Percentiles rank a stretch among this genome's conserved stretches.
Evolutionary conservation across 2,888 invertebrate genomes (phyloP).

Genomic region (Siphlonurus alternatus): DNA sequence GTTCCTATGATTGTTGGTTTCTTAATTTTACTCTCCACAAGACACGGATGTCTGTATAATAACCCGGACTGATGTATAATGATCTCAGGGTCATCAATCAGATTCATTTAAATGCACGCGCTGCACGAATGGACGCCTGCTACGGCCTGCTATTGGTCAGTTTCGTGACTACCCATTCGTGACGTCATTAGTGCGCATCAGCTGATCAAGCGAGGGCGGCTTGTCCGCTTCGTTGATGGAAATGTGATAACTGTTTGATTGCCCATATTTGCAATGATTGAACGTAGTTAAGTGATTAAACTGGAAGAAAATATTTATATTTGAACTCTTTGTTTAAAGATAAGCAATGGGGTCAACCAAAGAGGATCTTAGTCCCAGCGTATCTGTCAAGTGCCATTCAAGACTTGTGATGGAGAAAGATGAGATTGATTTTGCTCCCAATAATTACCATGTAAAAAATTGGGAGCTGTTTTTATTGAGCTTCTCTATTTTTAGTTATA

Average conservation of each 20-base stretch:
- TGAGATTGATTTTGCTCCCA: slow-evolving; percentile 40
- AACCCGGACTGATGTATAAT: too few species aligned
- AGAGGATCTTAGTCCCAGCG: background rate
- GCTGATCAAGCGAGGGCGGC: too few species aligned
- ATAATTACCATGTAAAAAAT: slow-evolving; percentile 37
- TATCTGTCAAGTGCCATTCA: background rate
- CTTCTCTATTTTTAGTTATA: slow-evolving; percentile 48
- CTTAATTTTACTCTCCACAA: too few species aligned
- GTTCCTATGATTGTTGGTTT: too few species aligned
- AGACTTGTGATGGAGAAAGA: slow-evolving; percentile 20
- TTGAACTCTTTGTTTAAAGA: background rate
- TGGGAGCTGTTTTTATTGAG: slow-evolving; percentile 46
- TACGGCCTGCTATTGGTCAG: too few species aligned
- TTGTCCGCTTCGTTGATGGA: background rate
- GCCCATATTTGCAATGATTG: background rate
- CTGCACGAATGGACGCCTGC: too few species aligned
- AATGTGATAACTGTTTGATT: background rate
- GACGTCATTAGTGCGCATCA: too few species aligned
- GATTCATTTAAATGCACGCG: too few species aligned
- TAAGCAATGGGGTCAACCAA: background rate
- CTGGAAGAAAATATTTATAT: background rate
- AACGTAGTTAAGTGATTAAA: background rate
- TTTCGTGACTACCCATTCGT: too few species aligned
- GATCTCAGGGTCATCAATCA: too few species aligned
- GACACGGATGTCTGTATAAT: too few species aligned